Conservation (phyloP, 1,140 invertebrate genomes). For the Littorina saxatilis region DNA sequence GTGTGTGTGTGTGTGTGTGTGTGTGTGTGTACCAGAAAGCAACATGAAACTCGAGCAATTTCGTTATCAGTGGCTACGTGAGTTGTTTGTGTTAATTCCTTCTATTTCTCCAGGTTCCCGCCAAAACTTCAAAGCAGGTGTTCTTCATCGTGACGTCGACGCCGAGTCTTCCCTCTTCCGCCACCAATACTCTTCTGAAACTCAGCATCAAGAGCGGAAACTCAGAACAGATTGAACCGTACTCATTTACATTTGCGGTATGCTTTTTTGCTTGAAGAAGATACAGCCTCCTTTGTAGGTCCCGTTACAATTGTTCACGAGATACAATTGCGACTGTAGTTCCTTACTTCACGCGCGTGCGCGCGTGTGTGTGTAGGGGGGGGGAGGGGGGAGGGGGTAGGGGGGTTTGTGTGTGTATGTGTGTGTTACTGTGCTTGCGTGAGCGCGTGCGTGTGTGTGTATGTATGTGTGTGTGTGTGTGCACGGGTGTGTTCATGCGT, state of each 20-base stretch:
- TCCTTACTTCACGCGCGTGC: neutral
- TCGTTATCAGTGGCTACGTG: too few relatives aligned
- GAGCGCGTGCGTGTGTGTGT: neutral
- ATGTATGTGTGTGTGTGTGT: neutral
- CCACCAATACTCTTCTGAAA: neutral
- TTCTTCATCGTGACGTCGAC: neutral
- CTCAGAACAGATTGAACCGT: conserved; percentile 10
- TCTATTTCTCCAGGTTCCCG: neutral
- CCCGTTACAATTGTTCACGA: neutral
- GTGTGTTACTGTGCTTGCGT: too few relatives aligned
- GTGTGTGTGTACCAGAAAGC: neutral
- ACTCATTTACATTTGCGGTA: neutral
- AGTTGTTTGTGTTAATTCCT: neutral
- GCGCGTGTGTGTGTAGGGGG: too few relatives aligned
- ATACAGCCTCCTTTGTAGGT: neutral
- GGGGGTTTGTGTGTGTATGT: too few relatives aligned
- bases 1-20: neutral
- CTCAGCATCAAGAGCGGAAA: neutral
- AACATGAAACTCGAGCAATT: neutral
- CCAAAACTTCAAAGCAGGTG: neutral
- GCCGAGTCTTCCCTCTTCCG: neutral
- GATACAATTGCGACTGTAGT: neutral
- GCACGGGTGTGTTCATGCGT: too few relatives aligned
- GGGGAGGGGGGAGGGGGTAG: too few relatives aligned
- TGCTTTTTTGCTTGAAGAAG: neutral